Evolutionary conservation across 2,797 vertebrate species (phyloP).

Genomic region (Mormyrops boulengeri): DNA sequence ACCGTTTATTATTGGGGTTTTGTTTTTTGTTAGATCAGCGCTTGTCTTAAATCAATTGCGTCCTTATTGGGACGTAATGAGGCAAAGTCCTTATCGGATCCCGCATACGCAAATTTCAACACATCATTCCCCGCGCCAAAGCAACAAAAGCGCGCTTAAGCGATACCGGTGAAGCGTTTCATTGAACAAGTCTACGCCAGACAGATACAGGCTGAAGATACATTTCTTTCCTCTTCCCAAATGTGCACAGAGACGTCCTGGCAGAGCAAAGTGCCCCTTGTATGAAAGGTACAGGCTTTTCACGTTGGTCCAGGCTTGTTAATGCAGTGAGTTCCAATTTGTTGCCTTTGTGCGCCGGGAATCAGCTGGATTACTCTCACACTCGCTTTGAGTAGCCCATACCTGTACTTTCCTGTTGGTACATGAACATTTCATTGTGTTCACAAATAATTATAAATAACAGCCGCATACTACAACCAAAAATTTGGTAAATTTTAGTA

Average conservation of each 20-base stretch:
- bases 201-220: slow-evolving; percentile 17
- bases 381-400: not conserved
- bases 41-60: not conserved
- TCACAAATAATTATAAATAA: slow-evolving; percentile 9
- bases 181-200: slow-evolving; percentile 21
- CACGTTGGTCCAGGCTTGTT: slow-evolving; percentile 18
- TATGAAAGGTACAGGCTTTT: slow-evolving; percentile 16
- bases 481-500: not conserved
- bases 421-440: not conserved
- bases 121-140: not conserved
- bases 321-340: slow-evolving; percentile 8
- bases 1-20: not conserved
- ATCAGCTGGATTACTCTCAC: not conserved
- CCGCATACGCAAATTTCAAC: slow-evolving; percentile 14
- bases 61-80: not conserved
- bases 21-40: not conserved
- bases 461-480: not conserved
- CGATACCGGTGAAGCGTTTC: slow-evolving; percentile 21
- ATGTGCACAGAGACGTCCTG: slow-evolving; percentile 9
- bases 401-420: slow-evolving; percentile 1
- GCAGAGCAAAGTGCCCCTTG: not conserved
- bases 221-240: slow-evolving; percentile 10
- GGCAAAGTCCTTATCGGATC: slow-evolving; percentile 3
- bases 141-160: slow-evolving; percentile 21
- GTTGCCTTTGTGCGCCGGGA: slow-evolving; percentile 2